Base-by-base conservation (phyloP, 2,888 invertebrate species). In the Stegophylla sp. region DNA sequence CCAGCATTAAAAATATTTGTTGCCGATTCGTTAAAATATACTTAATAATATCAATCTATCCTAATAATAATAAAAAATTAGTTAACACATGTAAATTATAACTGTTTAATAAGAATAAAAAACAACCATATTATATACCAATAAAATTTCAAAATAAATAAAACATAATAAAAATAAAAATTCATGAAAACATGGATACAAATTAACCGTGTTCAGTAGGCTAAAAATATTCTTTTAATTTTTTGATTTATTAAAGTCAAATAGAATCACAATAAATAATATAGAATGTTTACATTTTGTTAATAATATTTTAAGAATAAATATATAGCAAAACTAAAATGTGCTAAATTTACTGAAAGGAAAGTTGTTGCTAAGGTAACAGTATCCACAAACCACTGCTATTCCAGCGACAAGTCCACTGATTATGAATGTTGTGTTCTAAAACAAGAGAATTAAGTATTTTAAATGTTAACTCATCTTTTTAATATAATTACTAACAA, bases 391-490 rank as follows among this genome's bases (percentile, higher is more conserved):
- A 59, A 79, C 23, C 23, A 79, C 48, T 48, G 69, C 79, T 71
- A 79, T 59, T 61, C 79, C 79, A 12, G 79, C 79, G 23, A 79
- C 67, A 79, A 79, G 59, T 17, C 69, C 79, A 61, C 79, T 79
- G 69, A 79, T 61, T 41, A 79, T 48, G 61, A 61, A 71, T 13
- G 61, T 17, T 13, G 59, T 51, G 17, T 51, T 79, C 79, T 79
- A n/a, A 71, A 79, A 79, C 59, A 71, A 61, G 17, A 63, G 5
- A 43, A 45, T 61, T 43, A 73, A 59, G n/a, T 59, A 17, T 23
- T 13, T 28, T 56, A 41, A 23, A 23, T 15, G 34, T 1, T 23
- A 64, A 64, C 26, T 61, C 34, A 61, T 28, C 17, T 7, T 2
- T 56, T 1, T 23, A 12, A 26, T 26, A 13, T 15, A 34, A 34